Evolutionary conservation across 2,888 invertebrate genomes (phyloP), one percentile per base, ranked within the genome.

Genomic region (Hirtodrosophila trivittata): DNA sequence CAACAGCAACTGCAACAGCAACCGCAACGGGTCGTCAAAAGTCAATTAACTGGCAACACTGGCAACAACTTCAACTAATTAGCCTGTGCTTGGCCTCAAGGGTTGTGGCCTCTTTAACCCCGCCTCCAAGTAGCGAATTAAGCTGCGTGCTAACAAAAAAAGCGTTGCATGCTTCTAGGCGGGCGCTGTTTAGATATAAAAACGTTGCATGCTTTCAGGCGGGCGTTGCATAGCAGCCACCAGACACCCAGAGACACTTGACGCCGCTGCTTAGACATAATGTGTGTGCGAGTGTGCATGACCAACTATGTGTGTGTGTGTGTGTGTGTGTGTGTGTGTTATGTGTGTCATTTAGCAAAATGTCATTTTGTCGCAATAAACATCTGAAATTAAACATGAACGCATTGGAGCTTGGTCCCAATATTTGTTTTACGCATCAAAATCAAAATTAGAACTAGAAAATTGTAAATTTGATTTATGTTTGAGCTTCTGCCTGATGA

Each of bases 11-110:
- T 37, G 13, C 28, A 28, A 6, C 45, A 56, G 32, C 33, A 51
- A 35, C 55, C 60, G 30, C 58, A 68, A 46, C 56, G 59, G 66
- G 69, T 72, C 82, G 80, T 84, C 84, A 84, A 75, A 80, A 81
- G 75, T 80, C 80, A 84, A 80, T 80, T 80, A 84, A 75, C 85
- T 80, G 77, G 60, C 71, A 74, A 76, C 74, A 83, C 70, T 78
- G 76, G 66, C 75, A 81, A 72, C 72, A 72, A 77, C 71, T 84
- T 80, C 66, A 77, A 75, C 85, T 84, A 78, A 84, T 78, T 84
- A 84, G 84, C 75, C 49, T 50, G 63, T 71, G 59, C 65, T 68
- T 72, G 38, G 71, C 68, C 65, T 77, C 70, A 66, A 74, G 77
- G 60, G 63, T 10, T 63, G 67, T 47, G 57, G 39, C 55, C 68